Evolutionary conservation across 1,140 invertebrate genomes (phyloP).

Genomic region (Microplitis mediator): DNA sequence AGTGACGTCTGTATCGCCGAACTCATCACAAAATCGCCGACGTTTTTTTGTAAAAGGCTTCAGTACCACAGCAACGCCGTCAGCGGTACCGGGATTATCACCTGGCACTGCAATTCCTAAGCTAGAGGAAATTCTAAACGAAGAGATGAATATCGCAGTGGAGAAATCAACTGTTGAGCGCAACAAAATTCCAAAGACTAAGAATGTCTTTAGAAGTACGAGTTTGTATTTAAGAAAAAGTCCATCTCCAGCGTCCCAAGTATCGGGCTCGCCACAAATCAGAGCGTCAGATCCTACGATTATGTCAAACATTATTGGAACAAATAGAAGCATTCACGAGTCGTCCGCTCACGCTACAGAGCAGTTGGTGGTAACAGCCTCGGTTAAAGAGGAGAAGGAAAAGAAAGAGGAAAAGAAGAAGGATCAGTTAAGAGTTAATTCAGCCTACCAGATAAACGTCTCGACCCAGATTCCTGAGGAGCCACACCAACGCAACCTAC

Average conservation of each 20-base stretch:
- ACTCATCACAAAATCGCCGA: conserved; percentile 38
- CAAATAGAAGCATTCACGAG: conserved; percentile 31
- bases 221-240: conserved; percentile 46
- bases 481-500: conserved; percentile 6
- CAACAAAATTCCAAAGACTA: conserved; percentile 47
- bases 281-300: conserved; percentile 45
- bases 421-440: conserved; percentile 32
- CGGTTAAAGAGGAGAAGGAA: no score
- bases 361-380: no score
- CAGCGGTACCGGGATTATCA: background rate
- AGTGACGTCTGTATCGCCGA: conserved; percentile 37
- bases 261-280: background rate
- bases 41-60: conserved; percentile 48
- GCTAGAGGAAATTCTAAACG: conserved; percentile 47
- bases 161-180: conserved; percentile 48
- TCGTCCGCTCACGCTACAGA: conserved; percentile 35
- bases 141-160: conserved; percentile 48
- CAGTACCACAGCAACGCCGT: conserved; percentile 36
- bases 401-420: background rate
- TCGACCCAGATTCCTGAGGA: conserved; percentile 41
- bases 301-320: conserved; percentile 49
- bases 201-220: conserved; percentile 40
- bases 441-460: conserved; percentile 30
- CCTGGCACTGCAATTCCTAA: background rate
- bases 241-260: background rate